phyloP scores from a whole-genome alignment of 2,888 invertebrate genomes.

The Polymixis lichenea region DNA sequence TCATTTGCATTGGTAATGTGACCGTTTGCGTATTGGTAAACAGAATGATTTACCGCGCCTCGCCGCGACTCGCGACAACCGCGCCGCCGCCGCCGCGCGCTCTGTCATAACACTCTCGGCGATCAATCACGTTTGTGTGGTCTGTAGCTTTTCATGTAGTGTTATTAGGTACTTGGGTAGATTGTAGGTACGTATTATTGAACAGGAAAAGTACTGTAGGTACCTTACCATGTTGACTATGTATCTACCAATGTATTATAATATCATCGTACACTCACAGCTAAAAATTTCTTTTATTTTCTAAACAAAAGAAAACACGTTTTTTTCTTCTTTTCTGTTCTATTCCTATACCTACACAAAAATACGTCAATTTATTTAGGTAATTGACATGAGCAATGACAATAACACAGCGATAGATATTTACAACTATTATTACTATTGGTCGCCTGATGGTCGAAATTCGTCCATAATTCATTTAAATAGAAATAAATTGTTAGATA shows the following conservation, averaged over 20 bases:
- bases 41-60: conserved; percentile 83
- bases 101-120: conserved; percentile 48
- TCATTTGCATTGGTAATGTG: conserved; percentile 90
- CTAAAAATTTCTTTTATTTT: neutral
- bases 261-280: neutral
- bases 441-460: no score
- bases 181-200: conserved; percentile 9
- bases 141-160: conserved; percentile 49
- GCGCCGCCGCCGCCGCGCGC: conserved; percentile 40
- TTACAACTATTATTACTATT: no score
- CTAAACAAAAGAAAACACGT: neutral
- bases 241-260: neutral
- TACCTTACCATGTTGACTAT: neutral
- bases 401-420: neutral
- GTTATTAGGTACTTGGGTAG: conserved; percentile 18
- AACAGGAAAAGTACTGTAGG: neutral
- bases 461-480: no score
- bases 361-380: neutral
- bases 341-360: neutral
- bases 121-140: conserved; percentile 59
- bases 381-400: neutral
- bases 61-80: conserved; percentile 54
- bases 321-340: neutral
- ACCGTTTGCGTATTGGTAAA: conserved; percentile 84
- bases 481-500: no score